These are phyloP conservation scores for Sminthurides bifidus DNA, from an alignment of 1,140 invertebrate genomes.

Conservation along the genomic window DNA sequence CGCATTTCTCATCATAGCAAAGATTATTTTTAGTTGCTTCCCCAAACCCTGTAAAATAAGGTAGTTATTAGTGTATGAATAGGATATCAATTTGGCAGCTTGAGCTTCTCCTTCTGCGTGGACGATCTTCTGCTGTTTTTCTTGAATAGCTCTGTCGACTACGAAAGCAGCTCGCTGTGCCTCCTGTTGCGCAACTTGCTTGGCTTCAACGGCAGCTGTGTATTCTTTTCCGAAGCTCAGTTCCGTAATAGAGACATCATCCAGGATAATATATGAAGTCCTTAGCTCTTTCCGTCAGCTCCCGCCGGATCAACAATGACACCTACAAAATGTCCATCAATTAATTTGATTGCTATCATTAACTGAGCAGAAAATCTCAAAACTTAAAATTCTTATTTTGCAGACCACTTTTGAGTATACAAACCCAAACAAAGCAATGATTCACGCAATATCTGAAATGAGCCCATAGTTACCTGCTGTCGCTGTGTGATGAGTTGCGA, in stretches of 20 bases:
- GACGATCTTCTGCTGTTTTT: conserved; percentile 98
- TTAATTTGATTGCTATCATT: background rate
- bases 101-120: conserved; percentile 99
- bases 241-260: conserved; percentile 99
- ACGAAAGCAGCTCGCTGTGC: conserved; percentile 96
- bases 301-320: conserved; percentile 81
- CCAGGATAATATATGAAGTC: conserved; percentile 98
- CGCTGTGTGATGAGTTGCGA: conserved; percentile 97
- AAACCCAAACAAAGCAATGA: background rate
- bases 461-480: conserved; percentile 58
- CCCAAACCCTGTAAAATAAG: background rate
- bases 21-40: background rate
- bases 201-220: conserved; percentile 97
- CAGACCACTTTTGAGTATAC: background rate
- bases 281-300: conserved; percentile 87
- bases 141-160: conserved; percentile 94
- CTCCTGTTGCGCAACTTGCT: conserved; percentile 98
- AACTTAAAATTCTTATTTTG: background rate
- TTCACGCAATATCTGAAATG: background rate
- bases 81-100: conserved; percentile 92
- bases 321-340: conserved; percentile 42
- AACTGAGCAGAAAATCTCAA: background rate
- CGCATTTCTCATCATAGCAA: conserved; percentile 21
- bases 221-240: conserved; percentile 98
- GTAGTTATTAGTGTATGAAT: conserved; percentile 38